Base-by-base conservation (phyloP, 2,888 invertebrate species). In the Aricia artaxerxes region DNA sequence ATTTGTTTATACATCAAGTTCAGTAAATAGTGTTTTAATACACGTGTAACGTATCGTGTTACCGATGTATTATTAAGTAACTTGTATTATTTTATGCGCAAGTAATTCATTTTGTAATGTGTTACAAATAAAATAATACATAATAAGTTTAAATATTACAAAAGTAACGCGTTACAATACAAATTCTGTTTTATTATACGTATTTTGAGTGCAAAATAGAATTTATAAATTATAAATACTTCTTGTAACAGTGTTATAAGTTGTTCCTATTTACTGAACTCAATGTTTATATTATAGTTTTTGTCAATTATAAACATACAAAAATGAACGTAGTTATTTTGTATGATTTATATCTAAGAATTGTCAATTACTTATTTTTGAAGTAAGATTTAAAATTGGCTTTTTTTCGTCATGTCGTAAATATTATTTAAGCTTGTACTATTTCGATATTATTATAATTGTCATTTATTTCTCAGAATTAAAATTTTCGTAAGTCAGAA, bases 301-400 rank as follows among this genome's bases (percentile, higher is more conserved):
- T 91, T 87, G 94, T 94, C 94, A 94, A 94, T 94, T 94, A 94
- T 90, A 93, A 87, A 88, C 90, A 91, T 87, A 88, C 92, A 92
- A 91, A 90, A 87, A 89, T 83, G 81, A 84, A 83, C 86, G 87
- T 91, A 92, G 91, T 93, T 93, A 87, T 87, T 93, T 93, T 93
- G 90, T 87, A 92, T 93, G 91, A 87, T 92, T 94, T 92, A 93
- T 90, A 89, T 92, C 87, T 94, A 94, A 93, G 92, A 89, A 91
- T 87, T 89, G 94, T 94, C 94, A 94, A 94, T 94, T 94, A 94
- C 87, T 91, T 91, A 88, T 90, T 92, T 93, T 92, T 84, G 87
- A 84, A 86, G 84, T 91, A 92, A 89, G 90, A 85, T 82, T 85
- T 73, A 57, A 60, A 73, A 78, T 78, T 60, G 16, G 73, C 38